Percentiles rank a stretch among this genome's conserved stretches.
phyloP scores from a whole-genome alignment of 1,140 invertebrate genomes.

The Penaeus japonicus region DNA sequence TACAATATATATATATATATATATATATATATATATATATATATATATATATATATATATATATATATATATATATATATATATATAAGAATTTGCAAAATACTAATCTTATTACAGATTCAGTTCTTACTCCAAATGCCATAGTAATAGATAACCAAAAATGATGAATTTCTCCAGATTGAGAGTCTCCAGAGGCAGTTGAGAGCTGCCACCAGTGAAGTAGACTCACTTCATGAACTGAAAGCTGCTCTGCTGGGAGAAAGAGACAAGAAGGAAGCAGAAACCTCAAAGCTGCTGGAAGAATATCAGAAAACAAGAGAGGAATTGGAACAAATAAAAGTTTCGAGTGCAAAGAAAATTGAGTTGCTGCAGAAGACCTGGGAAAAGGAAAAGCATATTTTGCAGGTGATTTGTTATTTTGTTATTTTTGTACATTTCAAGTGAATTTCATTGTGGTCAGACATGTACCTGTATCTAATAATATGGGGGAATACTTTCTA shows the following conservation, averaged over 20 bases:
- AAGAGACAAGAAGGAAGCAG: neutral
- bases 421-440: neutral
- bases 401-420: neutral
- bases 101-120: neutral
- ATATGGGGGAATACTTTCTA: too few species aligned
- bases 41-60: too few species aligned
- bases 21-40: too few species aligned
- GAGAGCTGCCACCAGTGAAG: slow-evolving; percentile 39
- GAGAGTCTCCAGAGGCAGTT: slow-evolving; percentile 46
- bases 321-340: neutral
- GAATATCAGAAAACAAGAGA: neutral
- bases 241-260: slow-evolving; percentile 10
- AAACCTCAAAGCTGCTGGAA: neutral
- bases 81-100: too few species aligned
- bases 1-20: too few species aligned
- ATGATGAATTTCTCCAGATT: neutral
- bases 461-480: too few species aligned
- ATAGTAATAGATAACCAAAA: neutral
- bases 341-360: neutral
- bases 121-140: neutral
- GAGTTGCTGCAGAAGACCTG: neutral
- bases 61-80: too few species aligned
- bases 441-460: too few species aligned
- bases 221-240: slow-evolving; percentile 20
- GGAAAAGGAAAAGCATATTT: neutral